Evolutionary conservation across 1,140 invertebrate genomes (phyloP), one percentile per base, ranked within the genome.

Genomic region (Antheraea pernyi): DNA sequence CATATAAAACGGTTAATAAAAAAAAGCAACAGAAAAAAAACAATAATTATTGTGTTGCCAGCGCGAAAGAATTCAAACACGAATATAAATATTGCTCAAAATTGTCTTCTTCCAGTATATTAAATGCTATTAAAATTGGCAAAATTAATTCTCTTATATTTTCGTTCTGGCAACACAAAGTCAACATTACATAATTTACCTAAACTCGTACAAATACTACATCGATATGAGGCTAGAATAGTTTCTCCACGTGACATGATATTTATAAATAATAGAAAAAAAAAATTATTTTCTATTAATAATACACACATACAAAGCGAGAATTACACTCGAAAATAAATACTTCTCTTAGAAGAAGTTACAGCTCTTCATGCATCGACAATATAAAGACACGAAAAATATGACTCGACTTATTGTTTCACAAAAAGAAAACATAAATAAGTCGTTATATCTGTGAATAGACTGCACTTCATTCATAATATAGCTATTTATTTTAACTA

Each of bases 1-100:
- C 86, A 85, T 77, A 79, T 81, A 72, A 85, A 82, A 79, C 77
- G 76, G 83, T 78, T 80, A 81, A 67, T 81, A 82, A 77, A 78
- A 78, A 76, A 78, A 69, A 68, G 68, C 78, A 72, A 77, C 36
- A 69, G 70, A 73, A 74, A 63, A 65, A 76, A 75, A 58, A 74
- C 67, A 53, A 59, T 58, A 53, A 59, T 48, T 58, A 76, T 64
- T 65, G 73, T 69, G 80, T 83, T 78, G 76, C 80, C 83, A 81
- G 73, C 48, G 64, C 65, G 68, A 68, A 77, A 65, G 61, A 19
- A 42, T 37, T 16, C 46, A 16, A 13, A 42, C 39, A 42, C 39
- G 7, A 42, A 42, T 42, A 42, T 6, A 53, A 16, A 53, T 16
- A 53, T 53, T 53, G 16, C 46, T 16, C 13, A 16, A 53, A 53